Conservation (phyloP, 2,888 invertebrate genomes). For the Laspeyria flexula region DNA sequence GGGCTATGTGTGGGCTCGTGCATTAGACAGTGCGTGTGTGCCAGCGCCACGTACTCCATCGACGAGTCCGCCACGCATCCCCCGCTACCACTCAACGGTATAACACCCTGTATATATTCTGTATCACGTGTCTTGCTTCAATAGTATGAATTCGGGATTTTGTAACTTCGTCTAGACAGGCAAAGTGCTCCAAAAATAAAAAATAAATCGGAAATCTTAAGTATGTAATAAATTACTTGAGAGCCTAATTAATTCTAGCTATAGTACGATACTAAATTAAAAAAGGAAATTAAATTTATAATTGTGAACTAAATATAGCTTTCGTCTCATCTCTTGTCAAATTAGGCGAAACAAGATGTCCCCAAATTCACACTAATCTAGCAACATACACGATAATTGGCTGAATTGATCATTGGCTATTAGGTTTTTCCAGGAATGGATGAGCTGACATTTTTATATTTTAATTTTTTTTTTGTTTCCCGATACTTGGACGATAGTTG, state of each 20-base stretch:
- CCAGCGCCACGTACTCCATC: conserved; percentile 69
- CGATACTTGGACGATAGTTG: conserved; percentile 32
- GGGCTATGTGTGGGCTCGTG: conserved; percentile 82
- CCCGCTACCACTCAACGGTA: conserved; percentile 66
- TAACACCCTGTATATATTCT: conserved; percentile 34
- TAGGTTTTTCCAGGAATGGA: conserved; percentile 20
- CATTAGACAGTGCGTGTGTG: conserved; percentile 82
- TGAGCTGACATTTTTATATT: conserved; percentile 1
- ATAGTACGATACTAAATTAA: no score
- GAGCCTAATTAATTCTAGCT: no score
- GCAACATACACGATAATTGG: conserved; percentile 4
- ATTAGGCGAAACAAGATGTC: conserved; percentile 14
- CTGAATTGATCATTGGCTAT: conserved; percentile 15
- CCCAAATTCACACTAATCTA: conserved; percentile 4
- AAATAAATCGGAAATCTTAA: no score
- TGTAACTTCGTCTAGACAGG: neutral
- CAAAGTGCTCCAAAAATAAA: no score
- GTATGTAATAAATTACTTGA: no score
- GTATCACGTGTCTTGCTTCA: neutral
- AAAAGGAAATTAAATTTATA: no score
- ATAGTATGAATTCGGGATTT: conserved; percentile 4
- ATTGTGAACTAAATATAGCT: no score
- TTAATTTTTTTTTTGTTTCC: conserved; percentile 12
- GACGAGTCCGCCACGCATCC: conserved; percentile 70
- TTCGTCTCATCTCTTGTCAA: no score